Percentiles rank a stretch among this genome's conserved stretches.
These are phyloP conservation scores for Parapsyche elsis DNA, from an alignment of 1,140 invertebrate species.

Conservation along the genomic window DNA sequence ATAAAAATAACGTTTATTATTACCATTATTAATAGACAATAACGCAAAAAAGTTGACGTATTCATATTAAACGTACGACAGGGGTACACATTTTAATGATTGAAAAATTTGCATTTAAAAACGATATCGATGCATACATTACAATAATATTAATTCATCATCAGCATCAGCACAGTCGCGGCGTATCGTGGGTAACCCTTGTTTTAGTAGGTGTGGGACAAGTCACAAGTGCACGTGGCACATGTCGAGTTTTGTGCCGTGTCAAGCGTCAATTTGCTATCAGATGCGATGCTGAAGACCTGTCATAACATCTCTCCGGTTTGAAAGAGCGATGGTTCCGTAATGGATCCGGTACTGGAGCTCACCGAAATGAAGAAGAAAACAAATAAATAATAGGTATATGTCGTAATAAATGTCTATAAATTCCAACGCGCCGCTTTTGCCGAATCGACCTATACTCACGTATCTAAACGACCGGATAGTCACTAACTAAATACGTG, in stretches of 20 bases:
- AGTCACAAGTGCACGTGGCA: too few relatives aligned
- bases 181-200: too few relatives aligned
- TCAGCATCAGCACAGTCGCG: too few relatives aligned
- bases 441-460: too few relatives aligned
- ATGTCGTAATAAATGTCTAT: too few relatives aligned
- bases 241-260: neutral
- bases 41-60: too few relatives aligned
- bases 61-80: neutral
- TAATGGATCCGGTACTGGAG: slow-evolving; percentile 12
- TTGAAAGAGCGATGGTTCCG: neutral
- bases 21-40: too few relatives aligned
- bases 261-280: slow-evolving; percentile 6
- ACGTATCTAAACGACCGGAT: too few relatives aligned
- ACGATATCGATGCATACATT: slow-evolving; percentile 8
- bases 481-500: too few relatives aligned
- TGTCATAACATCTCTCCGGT: neutral
- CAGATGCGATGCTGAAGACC: slow-evolving; percentile 14
- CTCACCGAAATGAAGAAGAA: neutral
- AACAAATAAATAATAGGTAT: too few relatives aligned
- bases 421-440: too few relatives aligned
- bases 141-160: neutral
- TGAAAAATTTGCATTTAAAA: neutral
- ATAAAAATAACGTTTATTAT: too few relatives aligned
- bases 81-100: neutral
- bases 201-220: neutral